phyloP scores from a whole-genome alignment of 2,888 invertebrate species.

The Sturmia bella region DNA sequence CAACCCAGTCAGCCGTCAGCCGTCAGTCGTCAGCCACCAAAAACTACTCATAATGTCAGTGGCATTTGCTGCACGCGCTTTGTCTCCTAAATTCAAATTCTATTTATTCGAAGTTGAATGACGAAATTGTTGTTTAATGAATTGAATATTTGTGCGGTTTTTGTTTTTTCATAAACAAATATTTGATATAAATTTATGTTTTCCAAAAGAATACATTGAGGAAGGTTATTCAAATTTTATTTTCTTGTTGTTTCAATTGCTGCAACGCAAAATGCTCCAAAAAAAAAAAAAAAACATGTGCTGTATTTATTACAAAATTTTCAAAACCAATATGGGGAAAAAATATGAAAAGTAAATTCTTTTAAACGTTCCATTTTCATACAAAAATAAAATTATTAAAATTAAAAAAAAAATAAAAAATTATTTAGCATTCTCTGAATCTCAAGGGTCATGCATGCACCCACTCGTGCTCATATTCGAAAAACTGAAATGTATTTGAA shows the following conservation, averaged over 20 bases:
- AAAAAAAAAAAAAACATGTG: constrained; percentile 49
- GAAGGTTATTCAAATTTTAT: constrained; percentile 46
- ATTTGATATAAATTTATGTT: constrained; percentile 17
- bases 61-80: constrained; percentile 48
- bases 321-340: background rate
- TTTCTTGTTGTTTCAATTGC: background rate
- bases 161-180: background rate
- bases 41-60: constrained; percentile 56
- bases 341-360: background rate
- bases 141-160: constrained; percentile 40
- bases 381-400: too few relatives aligned
- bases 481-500: too few relatives aligned
- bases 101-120: constrained; percentile 6
- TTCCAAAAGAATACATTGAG: constrained; percentile 33
- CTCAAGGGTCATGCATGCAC: constrained; percentile 20
- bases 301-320: constrained; percentile 46
- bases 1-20: constrained; percentile 36
- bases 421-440: constrained; percentile 31
- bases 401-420: too few relatives aligned
- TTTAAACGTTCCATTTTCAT: constrained; percentile 33
- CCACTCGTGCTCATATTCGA: background rate
- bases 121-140: background rate
- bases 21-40: constrained; percentile 44
- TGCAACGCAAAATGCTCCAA: background rate
- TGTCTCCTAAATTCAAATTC: constrained; percentile 3